Percentiles rank a stretch among this genome's conserved stretches.
Conservation (phyloP, 37 sponge, comb jelly and placozoan species). For the Amphimedon queenslandica region DNA sequence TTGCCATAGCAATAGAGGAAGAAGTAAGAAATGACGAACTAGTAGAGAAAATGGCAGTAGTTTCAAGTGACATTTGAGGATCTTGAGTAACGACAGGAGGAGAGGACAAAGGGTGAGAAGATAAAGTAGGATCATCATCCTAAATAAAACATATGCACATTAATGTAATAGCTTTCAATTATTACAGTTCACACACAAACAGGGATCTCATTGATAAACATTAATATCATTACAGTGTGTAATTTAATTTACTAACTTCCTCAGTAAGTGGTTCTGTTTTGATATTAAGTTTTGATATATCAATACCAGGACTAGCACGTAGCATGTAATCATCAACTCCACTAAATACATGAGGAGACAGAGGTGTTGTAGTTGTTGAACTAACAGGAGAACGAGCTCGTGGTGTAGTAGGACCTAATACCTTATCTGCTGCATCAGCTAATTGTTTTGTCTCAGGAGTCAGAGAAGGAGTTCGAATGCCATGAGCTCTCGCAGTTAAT, state of each 20-base stretch:
- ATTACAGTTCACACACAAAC: neutral
- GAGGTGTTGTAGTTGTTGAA: constrained; percentile 19
- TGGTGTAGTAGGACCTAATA: constrained; percentile 46
- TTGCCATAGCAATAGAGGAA: constrained; percentile 1
- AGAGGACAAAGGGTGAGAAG: too few species aligned
- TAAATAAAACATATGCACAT: too few species aligned
- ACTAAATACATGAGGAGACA: constrained; percentile 18
- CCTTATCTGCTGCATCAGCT: constrained; percentile 71
- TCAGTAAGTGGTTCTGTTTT: constrained; percentile 44
- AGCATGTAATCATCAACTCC: constrained; percentile 32
- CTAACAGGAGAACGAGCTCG: constrained; percentile 21
- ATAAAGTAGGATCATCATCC: too few species aligned
- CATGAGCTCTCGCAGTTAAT: constrained; percentile 76
- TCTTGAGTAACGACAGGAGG: too few species aligned
- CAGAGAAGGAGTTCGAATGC: constrained; percentile 75
- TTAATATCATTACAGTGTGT: too few species aligned
- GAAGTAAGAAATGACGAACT: too few species aligned
- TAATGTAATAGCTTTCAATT: too few species aligned
- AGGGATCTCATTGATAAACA: too few species aligned
- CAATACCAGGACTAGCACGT: constrained; percentile 57
- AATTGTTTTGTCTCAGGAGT: constrained; percentile 71
- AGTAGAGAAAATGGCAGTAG: too few species aligned
- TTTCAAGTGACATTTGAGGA: too few species aligned
- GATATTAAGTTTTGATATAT: constrained; percentile 58
- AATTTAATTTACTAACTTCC: too few species aligned